phyloP scores from a whole-genome alignment of 1,140 invertebrate genomes.

The Arctopsyche grandis region DNA sequence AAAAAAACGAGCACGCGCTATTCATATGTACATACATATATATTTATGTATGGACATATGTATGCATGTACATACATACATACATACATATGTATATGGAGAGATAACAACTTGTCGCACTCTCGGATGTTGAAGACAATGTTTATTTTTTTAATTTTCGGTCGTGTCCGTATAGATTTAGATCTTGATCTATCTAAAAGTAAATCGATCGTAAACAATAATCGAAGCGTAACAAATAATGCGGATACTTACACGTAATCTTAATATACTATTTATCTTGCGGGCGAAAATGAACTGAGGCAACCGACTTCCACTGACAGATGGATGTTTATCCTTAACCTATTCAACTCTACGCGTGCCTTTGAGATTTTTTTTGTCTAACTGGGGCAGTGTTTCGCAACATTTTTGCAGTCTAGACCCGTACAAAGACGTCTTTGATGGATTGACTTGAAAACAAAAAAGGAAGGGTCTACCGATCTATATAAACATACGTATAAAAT shows the following conservation, averaged over 20 bases:
- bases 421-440: too few relatives aligned
- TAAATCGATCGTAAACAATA: conserved; percentile 37
- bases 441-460: too few relatives aligned
- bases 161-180: conserved; percentile 15
- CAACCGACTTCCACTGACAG: conserved; percentile 28
- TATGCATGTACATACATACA: neutral
- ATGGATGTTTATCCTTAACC: conserved; percentile 48
- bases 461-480: too few relatives aligned
- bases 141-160: conserved; percentile 14
- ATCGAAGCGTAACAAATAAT: conserved; percentile 33
- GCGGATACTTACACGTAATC: conserved; percentile 26
- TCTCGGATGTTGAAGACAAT: neutral
- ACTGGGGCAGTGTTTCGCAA: conserved; percentile 30
- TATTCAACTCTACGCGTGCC: conserved; percentile 44
- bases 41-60: neutral
- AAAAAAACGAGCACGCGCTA: neutral
- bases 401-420: conserved; percentile 9
- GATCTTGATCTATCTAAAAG: conserved; percentile 17
- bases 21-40: neutral
- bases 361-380: neutral
- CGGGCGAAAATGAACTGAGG: conserved; percentile 23
- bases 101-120: neutral
- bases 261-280: conserved; percentile 38
- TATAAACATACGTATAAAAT: too few relatives aligned
- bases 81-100: neutral